Percentiles rank a stretch among this genome's conserved stretches.
Evolutionary conservation across 2,113 vertebrate species (phyloP).

Genomic region (Puffinus mauretanicus): DNA sequence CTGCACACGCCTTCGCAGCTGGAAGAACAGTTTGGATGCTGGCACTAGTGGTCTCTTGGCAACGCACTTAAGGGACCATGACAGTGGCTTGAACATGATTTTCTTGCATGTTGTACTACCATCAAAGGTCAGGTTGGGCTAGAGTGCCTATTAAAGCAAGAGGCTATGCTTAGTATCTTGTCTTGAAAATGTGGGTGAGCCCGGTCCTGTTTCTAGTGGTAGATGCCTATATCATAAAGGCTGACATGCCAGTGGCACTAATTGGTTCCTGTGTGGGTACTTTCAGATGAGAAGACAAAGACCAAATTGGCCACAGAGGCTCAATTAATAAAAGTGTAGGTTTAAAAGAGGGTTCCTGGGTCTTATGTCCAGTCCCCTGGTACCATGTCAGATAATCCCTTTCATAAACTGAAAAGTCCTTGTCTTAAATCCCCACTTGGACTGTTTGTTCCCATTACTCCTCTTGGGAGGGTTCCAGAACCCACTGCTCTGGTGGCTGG

Average conservation of each 20-base stretch:
- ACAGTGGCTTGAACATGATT: not conserved
- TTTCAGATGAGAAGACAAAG: not conserved
- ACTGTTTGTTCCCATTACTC: constrained; percentile 58
- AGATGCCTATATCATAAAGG: not conserved
- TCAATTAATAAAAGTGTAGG: not conserved
- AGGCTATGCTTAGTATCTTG: not conserved
- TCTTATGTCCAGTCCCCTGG: constrained; percentile 14
- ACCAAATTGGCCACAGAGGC: not conserved
- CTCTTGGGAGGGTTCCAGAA: constrained; percentile 64
- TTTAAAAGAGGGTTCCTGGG: constrained; percentile 7
- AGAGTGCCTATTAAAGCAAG: not conserved
- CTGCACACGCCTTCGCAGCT: not conserved
- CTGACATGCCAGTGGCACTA: not conserved
- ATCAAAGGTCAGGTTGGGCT: not conserved
- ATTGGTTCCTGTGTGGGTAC: not conserved
- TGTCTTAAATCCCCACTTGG: constrained; percentile 64
- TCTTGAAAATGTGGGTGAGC: not conserved
- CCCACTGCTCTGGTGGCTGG: constrained; percentile 53
- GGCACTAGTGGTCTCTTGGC: not conserved
- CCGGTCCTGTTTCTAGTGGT: not conserved
- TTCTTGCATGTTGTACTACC: not conserved
- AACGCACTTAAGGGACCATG: not conserved
- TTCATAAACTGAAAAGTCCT: constrained; percentile 61
- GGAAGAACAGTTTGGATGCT: not conserved
- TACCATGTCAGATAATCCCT: constrained; percentile 63